Conservation (phyloP, 2,113 vertebrate genomes). For the Arenaria interpres region DNA sequence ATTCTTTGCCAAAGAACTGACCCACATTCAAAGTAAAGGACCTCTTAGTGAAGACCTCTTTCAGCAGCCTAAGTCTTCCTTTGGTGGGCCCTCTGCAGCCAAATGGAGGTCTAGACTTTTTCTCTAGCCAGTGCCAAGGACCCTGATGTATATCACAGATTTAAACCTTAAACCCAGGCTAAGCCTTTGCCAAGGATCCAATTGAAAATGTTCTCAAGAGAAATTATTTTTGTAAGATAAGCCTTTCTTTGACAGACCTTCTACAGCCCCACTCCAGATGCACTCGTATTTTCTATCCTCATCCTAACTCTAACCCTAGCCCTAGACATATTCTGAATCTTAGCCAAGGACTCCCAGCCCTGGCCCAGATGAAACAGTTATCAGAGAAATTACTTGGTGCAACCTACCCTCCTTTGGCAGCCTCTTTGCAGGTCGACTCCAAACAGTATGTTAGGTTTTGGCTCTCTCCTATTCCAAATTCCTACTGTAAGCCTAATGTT, state of each 20-base stretch:
- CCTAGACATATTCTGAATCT: background rate
- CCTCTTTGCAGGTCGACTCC: background rate
- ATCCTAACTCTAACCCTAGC: background rate
- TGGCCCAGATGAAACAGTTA: background rate
- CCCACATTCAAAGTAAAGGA: background rate
- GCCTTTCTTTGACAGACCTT: background rate
- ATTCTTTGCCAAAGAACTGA: background rate
- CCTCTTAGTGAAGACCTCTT: background rate
- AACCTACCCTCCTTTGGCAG: background rate
- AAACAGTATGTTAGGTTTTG: background rate
- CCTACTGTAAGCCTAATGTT: background rate
- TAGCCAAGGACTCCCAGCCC: background rate
- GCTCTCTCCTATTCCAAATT: background rate
- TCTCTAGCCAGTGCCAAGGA: background rate
- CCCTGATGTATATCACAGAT: background rate
- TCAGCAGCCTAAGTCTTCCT: background rate
- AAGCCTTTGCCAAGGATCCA: background rate
- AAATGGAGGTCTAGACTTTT: background rate
- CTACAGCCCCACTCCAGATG: background rate
- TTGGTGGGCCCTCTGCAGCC: background rate
- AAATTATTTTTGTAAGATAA: background rate
- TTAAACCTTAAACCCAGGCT: background rate
- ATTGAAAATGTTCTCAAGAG: background rate
- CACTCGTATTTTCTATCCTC: background rate
- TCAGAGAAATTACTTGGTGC: background rate